Evolutionary conservation across 2,888 invertebrate species (phyloP), one percentile per base, ranked within the genome.

Genomic region (Mesochorus sp.): DNA sequence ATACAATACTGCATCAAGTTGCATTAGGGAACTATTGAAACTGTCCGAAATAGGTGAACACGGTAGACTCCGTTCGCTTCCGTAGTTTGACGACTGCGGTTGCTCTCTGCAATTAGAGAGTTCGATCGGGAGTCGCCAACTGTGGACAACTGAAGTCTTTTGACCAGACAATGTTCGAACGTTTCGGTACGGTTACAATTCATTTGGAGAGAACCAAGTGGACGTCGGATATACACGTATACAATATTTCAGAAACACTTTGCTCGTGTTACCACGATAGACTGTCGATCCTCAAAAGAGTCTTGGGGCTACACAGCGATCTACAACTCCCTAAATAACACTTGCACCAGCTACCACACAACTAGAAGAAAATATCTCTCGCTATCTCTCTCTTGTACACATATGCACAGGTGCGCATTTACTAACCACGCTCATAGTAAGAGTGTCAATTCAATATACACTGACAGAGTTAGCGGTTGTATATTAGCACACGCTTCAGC

Each of bases 291-390:
- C 47, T 68, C 72, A 66, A 77, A 62, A 62, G 72, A 24, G 66
- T 71, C 71, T 71, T 57, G 17, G 66, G n/a, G 71, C 59, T 26
- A 66, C 47, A 34, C 51, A 28, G 34, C 34, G 66, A 76, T 71
- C 71, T 51, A 64, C 66, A 70, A 47, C 62, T n/a, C 19, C 39
- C 70, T 70, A 70, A 76, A 76, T 70, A 76, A 76, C 70, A 70
- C 76, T 76, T 39, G 49, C 14, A 64, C 44, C 26, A 55, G 47
- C 47, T 49, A 28, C 49, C 28, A 28, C 47, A 70, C 64, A 57
- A 59, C 49, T 21, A 57, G 39, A n/a, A n/a, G 42, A 39, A 64
- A 76, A 76, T 76, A 62, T 49, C 37, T 34, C 34, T 14, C 37
- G n/a, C 49, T 49, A 12, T 34, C 34, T 14, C 62, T 47, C 21